Evolutionary conservation across 1,140 invertebrate genomes (phyloP).

Genomic region (Ips typographus): DNA sequence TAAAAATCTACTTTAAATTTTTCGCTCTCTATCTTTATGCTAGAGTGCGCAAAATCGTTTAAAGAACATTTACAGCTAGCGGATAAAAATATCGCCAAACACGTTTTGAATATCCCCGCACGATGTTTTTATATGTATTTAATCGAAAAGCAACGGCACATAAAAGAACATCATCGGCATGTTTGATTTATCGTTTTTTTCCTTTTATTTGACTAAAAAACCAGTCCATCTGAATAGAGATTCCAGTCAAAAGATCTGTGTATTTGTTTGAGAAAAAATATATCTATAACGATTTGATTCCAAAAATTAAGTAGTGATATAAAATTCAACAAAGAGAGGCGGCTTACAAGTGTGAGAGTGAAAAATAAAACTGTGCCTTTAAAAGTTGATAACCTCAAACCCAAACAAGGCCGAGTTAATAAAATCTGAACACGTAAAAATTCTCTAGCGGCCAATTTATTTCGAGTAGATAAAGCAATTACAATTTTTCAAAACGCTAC

Average conservation of each 20-base stretch:
- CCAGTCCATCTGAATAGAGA: no score
- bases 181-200: conserved; percentile 12
- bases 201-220: neutral
- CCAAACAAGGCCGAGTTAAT: conserved; percentile 28
- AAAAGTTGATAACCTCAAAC: conserved; percentile 23
- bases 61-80: conserved; percentile 2
- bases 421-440: conserved; percentile 41
- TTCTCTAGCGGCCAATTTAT: conserved; percentile 46
- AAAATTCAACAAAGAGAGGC: neutral
- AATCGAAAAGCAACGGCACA: neutral
- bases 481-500: conserved; percentile 48
- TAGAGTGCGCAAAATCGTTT: conserved; percentile 16
- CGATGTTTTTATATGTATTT: conserved; percentile 4
- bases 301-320: conserved; percentile 1
- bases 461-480: conserved; percentile 47
- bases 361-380: conserved; percentile 1
- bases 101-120: conserved; percentile 6
- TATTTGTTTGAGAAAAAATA: neutral
- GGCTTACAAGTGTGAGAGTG: neutral
- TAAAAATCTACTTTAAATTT: conserved; percentile 17
- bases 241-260: neutral
- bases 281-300: neutral
- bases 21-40: conserved; percentile 7
- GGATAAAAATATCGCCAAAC: conserved; percentile 4
- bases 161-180: conserved; percentile 8